Conservation (phyloP, 2,888 invertebrate species). For the Stenurella melanura region DNA sequence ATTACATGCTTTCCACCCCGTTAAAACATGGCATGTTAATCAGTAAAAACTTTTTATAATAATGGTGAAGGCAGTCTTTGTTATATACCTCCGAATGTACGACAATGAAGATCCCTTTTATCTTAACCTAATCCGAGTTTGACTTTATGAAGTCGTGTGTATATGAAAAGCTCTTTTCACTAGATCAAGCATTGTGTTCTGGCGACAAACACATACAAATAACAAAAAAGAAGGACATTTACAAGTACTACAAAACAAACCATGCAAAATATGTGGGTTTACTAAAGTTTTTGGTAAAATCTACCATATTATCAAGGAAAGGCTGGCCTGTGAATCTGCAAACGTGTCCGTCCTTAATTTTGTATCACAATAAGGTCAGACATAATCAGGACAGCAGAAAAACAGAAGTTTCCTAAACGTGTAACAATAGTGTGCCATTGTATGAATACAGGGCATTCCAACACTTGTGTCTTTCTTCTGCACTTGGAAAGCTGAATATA, state of each 20-base stretch:
- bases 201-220: not conserved
- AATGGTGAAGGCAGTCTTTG: not conserved
- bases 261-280: not conserved
- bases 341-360: too few relatives aligned
- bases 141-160: conserved; percentile 1
- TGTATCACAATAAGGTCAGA: too few relatives aligned
- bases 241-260: not conserved
- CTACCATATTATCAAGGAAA: not conserved
- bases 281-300: conserved; percentile 1
- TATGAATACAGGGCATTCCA: too few relatives aligned
- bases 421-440: too few relatives aligned
- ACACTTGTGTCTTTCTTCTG: too few relatives aligned
- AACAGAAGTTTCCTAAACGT: too few relatives aligned
- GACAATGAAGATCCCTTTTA: not conserved
- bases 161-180: not conserved
- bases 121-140: not conserved
- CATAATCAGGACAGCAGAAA: too few relatives aligned
- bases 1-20: not conserved
- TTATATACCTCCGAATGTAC: not conserved
- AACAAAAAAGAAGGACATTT: conserved; percentile 7
- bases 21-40: not conserved
- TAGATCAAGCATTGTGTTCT: not conserved
- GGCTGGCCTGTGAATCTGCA: not conserved
- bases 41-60: not conserved
- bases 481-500: too few relatives aligned